A percentile compares a stretch with the other conserved stretches of the same genome.
Evolutionary conservation across 2,797 vertebrate species (phyloP).

Genomic region (Hylomyscus alleni): DNA sequence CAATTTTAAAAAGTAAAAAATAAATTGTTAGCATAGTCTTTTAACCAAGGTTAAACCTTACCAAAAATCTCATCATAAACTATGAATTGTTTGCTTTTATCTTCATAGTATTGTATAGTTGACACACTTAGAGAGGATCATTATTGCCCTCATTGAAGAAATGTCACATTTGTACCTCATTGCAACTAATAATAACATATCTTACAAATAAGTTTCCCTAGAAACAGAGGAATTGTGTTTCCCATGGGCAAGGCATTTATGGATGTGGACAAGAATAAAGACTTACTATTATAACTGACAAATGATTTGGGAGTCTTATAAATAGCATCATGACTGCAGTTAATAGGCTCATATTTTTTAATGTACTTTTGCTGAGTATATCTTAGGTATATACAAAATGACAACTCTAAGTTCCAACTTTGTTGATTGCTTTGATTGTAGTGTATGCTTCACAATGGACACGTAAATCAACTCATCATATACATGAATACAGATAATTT

Average conservation of each 20-base stretch:
- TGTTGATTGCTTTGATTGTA: background rate
- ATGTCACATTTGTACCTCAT: background rate
- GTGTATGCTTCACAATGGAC: background rate
- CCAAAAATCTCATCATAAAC: constrained; percentile 70
- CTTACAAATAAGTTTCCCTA: constrained; percentile 55
- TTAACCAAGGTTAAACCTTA: constrained; percentile 75
- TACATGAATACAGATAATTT: background rate
- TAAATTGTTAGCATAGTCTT: constrained; percentile 71
- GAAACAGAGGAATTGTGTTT: background rate
- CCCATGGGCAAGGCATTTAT: background rate
- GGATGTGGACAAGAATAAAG: background rate
- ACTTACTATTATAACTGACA: background rate
- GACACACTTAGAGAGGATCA: constrained; percentile 20
- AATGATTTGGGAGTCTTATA: background rate
- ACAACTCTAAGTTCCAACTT: background rate
- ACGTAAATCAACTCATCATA: background rate
- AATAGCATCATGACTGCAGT: background rate
- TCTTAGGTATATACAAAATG: background rate
- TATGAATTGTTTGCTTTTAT: constrained; percentile 65
- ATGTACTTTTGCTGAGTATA: background rate
- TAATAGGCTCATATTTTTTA: background rate
- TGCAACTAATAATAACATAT: background rate
- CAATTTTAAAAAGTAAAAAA: constrained; percentile 47
- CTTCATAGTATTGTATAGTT: constrained; percentile 20
- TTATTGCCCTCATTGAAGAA: constrained; percentile 74